A percentile compares a stretch with the other conserved stretches of the same genome.
These are phyloP conservation scores for Drosophila glabriapex DNA, from an alignment of 2,888 invertebrate species.

Conservation along the genomic window DNA sequence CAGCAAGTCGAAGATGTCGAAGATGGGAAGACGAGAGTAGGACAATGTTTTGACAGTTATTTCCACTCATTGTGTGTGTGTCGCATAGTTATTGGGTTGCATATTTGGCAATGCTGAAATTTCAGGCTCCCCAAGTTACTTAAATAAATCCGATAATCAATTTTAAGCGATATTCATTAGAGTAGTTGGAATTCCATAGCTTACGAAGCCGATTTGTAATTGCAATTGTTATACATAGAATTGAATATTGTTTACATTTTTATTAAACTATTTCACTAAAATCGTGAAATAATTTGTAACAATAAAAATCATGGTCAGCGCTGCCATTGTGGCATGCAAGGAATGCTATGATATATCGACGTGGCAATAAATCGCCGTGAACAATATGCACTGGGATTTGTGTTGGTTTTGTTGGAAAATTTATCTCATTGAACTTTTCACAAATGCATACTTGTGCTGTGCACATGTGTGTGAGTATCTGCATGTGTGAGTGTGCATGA, in stretches of 20 bases:
- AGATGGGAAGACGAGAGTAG: background rate
- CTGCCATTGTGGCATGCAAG: constrained; percentile 18
- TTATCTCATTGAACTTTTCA: constrained; percentile 38
- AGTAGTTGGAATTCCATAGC: background rate
- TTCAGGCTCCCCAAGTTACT: background rate
- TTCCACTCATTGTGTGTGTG: constrained; percentile 6
- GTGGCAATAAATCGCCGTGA: constrained; percentile 46
- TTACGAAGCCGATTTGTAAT: background rate
- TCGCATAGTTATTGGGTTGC: background rate
- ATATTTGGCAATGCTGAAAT: constrained; percentile 26
- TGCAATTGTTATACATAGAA: background rate
- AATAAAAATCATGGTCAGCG: background rate
- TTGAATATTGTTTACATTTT: background rate
- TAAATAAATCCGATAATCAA: constrained; percentile 2
- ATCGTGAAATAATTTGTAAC: no score
- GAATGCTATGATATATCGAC: constrained; percentile 30
- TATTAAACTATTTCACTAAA: background rate
- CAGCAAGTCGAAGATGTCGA: constrained; percentile 61
- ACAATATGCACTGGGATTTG: constrained; percentile 36
- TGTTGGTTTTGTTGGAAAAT: constrained; percentile 44
- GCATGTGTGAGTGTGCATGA: constrained; percentile 9
- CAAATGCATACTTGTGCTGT: constrained; percentile 8
- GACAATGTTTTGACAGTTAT: constrained; percentile 8
- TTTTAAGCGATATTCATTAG: constrained; percentile 6
- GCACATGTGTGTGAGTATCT: constrained; percentile 1